Evolutionary conservation across 2,888 invertebrate species (phyloP).

Genomic region (Trichopria drosophilae): DNA sequence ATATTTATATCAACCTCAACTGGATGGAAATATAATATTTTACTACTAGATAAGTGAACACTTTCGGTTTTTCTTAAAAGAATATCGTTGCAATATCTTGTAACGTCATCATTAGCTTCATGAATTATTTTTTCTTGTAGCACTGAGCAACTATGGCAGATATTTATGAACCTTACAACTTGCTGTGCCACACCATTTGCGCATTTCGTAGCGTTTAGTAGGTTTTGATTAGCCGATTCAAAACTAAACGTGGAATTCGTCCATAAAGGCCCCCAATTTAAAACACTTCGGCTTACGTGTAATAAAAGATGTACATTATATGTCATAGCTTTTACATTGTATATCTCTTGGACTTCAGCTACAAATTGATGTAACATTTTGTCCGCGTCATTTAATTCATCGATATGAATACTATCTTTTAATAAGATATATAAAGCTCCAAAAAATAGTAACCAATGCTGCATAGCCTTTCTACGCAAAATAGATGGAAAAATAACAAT

Average conservation of each 20-base stretch:
- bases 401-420: too few species aligned
- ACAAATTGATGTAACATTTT: conserved; percentile 12
- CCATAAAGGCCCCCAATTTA: conserved; percentile 6
- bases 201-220: conserved; percentile 1
- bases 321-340: conserved; percentile 2
- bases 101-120: background rate
- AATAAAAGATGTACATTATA: conserved; percentile 3
- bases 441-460: too few species aligned
- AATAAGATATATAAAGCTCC: too few species aligned
- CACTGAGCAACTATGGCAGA: background rate
- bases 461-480: too few species aligned
- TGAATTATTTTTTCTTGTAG: too few species aligned
- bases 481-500: too few species aligned
- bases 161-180: conserved; percentile 1
- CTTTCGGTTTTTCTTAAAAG: background rate
- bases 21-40: too few species aligned
- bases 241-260: background rate
- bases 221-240: background rate
- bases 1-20: too few species aligned
- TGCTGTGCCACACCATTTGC: background rate
- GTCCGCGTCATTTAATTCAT: conserved; percentile 7
- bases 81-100: conserved; percentile 1
- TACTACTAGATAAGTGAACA: too few species aligned
- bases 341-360: conserved; percentile 6
- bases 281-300: background rate